Conservation (phyloP, 2,888 invertebrate species). For the Drosophila silvestris region DNA sequence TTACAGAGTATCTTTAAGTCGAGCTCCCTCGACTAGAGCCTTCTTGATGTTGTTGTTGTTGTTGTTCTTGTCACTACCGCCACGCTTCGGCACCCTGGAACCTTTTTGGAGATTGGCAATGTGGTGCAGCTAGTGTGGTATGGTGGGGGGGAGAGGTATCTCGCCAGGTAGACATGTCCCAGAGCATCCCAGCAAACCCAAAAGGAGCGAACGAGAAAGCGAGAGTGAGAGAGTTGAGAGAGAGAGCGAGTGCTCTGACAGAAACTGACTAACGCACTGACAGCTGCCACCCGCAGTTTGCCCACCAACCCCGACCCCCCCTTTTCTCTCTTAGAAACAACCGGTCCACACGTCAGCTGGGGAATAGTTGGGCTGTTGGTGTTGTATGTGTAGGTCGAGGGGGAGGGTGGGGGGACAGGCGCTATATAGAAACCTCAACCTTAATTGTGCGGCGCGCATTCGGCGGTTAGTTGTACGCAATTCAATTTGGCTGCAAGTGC, state of each 20-base stretch:
- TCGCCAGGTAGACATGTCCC: constrained; percentile 55
- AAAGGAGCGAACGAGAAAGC: background rate
- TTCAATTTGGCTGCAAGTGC: constrained; percentile 77
- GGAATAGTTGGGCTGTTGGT: background rate
- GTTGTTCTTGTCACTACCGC: constrained; percentile 29
- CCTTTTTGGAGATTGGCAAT: constrained; percentile 8
- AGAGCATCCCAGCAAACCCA: constrained; percentile 21
- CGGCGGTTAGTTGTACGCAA: constrained; percentile 79
- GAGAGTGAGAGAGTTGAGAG: background rate
- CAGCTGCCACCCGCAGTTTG: constrained; percentile 75
- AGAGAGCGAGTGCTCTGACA: constrained; percentile 61
- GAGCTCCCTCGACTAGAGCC: background rate
- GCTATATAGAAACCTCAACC: constrained; percentile 67
- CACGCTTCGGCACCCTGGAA: constrained; percentile 59
- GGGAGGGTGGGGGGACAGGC: constrained; percentile 1
- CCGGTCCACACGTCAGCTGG: constrained; percentile 31
- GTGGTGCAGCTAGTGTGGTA: constrained; percentile 6
- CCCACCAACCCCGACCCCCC: constrained; percentile 11
- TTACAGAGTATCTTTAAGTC: background rate
- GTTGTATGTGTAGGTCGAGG: background rate
- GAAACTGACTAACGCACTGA: constrained; percentile 78
- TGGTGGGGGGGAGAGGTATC: background rate
- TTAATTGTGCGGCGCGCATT: constrained; percentile 80
- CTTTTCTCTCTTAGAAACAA: background rate
- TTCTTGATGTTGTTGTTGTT: constrained; percentile 11